Percentiles rank a stretch among this genome's conserved stretches.
Evolutionary conservation across 2,888 invertebrate species (phyloP).

Genomic region (Serripes groenlandicus): DNA sequence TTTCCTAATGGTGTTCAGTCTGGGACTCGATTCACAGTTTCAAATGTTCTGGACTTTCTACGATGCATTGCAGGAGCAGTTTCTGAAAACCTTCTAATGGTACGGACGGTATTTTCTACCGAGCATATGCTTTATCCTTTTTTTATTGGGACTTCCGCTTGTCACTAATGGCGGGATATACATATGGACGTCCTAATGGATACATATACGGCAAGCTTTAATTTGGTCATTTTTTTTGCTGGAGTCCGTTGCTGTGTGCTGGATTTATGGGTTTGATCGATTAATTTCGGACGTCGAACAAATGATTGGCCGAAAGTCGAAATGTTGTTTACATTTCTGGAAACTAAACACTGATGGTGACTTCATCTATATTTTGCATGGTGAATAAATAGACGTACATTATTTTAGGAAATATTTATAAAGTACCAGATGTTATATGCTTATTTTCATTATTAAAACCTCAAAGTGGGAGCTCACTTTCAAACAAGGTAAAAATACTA

Average conservation of each 20-base stretch:
- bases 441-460: too few relatives aligned
- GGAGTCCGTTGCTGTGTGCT: slow-evolving; percentile 91
- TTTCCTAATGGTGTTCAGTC: slow-evolving; percentile 49
- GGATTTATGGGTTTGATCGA: slow-evolving; percentile 90
- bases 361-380: too few relatives aligned
- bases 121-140: slow-evolving; percentile 21
- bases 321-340: slow-evolving; percentile 33
- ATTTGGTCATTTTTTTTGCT: slow-evolving; percentile 89
- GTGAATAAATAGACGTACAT: too few relatives aligned
- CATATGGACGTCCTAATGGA: slow-evolving; percentile 76
- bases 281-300: slow-evolving; percentile 46
- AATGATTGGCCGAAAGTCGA: slow-evolving; percentile 40
- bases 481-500: too few relatives aligned
- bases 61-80: slow-evolving; percentile 16
- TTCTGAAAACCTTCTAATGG: slow-evolving; percentile 21
- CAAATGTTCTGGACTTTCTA: slow-evolving; percentile 37
- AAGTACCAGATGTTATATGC: too few relatives aligned
- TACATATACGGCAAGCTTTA: slow-evolving; percentile 78
- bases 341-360: too few relatives aligned
- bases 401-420: too few relatives aligned
- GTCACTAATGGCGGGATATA: slow-evolving; percentile 72
- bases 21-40: slow-evolving; percentile 47
- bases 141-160: slow-evolving; percentile 45
- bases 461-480: too few relatives aligned
- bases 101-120: slow-evolving; percentile 15